Conservation (phyloP, 2,113 vertebrate genomes). For the Ascaphus truei region DNA sequence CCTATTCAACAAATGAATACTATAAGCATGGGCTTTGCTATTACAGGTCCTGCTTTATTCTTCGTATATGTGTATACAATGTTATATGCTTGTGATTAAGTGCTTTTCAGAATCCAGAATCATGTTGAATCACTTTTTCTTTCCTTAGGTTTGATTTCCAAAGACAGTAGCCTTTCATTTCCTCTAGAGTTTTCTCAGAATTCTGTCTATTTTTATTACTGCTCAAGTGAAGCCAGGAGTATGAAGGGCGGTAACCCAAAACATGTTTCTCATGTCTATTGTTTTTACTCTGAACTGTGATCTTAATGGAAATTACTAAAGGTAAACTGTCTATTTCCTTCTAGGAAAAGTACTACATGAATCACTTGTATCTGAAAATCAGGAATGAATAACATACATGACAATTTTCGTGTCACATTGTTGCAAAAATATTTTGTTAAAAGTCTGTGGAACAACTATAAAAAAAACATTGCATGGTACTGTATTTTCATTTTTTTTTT, state of each 20-base stretch:
- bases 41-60: no score
- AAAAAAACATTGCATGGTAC: no score
- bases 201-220: constrained; percentile 20
- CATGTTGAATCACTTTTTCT: background rate
- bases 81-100: no score
- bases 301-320: background rate
- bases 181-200: constrained; percentile 30
- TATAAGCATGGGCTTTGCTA: no score
- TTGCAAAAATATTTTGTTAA: no score
- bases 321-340: constrained; percentile 1
- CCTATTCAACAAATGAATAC: no score
- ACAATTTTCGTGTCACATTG: no score
- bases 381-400: no score
- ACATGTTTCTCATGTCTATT: background rate
- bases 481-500: no score
- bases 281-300: background rate
- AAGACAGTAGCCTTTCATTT: constrained; percentile 18
- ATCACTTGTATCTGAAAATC: background rate
- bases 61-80: no score
- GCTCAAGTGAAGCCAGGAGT: constrained; percentile 20
- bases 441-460: no score
- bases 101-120: no score
- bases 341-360: background rate
- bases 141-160: background rate
- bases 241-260: constrained; percentile 4